Base-by-base conservation (phyloP, 1,140 invertebrate species). In the Euwallacea similis region DNA sequence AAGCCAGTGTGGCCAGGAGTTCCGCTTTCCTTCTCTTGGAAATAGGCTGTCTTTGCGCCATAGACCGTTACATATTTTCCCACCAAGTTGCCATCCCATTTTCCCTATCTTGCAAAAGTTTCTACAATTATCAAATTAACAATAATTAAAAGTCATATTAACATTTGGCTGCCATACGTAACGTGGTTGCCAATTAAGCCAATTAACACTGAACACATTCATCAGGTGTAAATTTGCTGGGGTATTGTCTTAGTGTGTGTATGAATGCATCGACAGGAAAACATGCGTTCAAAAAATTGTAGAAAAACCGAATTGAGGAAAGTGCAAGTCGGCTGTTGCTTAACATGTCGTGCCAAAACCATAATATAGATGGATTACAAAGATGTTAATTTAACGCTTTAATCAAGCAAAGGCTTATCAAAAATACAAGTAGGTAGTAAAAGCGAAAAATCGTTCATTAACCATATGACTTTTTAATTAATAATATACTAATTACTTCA, bases 381-480 rank as follows among this genome's bases (percentile, higher is more conserved):
- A 33, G 21, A 33, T 33, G 21, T 33, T 33, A 33, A 33, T 33
- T 33, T 33, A 33, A 33, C 21, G 21, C 21, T 33, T 33, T 33
- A 33, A 33, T 33, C 1, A 33, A 33, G 21, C 6, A 50, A 50
- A 2, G 6, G 46, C 46, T 50, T 10, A 50, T 11, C 9, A 50
- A 11, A 11, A 11, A 13, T 10, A 13, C 46, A 50, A 50, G 9
- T 3, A 50, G 9, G 55, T 21, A 11, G 16, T 21, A 58, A 58
- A 58, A 58, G n/a, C 21, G 50, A 53, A 53, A 53, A 53, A 6
- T 13, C 55, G 55, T 10, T 58, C 55, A 58, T 58, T 33, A 16
- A n/a, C 55, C 55, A 58, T 58, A 58, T 58, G 55, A 58, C 55
- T 58, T 15, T 58, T 58, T 58, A 58, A 50, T 50, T 2, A 50